These are phyloP conservation scores for Calidris pygmaea DNA, from an alignment of 2,113 vertebrate genomes.

Conservation along the genomic window DNA sequence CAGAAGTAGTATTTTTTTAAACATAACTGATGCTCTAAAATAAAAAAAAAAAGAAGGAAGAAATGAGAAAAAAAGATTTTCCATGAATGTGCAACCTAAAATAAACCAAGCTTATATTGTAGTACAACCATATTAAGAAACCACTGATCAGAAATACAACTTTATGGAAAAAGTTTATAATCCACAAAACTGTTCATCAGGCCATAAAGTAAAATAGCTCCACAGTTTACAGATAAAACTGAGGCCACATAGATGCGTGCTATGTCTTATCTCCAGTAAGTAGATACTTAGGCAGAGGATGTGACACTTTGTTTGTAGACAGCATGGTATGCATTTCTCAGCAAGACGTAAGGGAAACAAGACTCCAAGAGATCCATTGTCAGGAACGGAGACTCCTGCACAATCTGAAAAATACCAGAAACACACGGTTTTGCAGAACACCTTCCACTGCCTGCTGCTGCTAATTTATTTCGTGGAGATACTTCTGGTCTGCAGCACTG, in stretches of 20 bases:
- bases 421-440: background rate
- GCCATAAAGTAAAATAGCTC: slow-evolving; percentile 79
- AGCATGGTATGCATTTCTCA: slow-evolving; percentile 97
- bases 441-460: background rate
- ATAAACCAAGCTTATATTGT: slow-evolving; percentile 78
- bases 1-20: slow-evolving; percentile 70
- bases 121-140: slow-evolving; percentile 81
- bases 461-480: background rate
- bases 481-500: background rate
- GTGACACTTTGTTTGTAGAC: slow-evolving; percentile 99
- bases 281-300: slow-evolving; percentile 83
- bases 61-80: slow-evolving; percentile 31
- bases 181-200: slow-evolving; percentile 81
- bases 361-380: slow-evolving; percentile 99
- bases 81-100: slow-evolving; percentile 77
- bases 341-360: slow-evolving; percentile 96
- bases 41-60: background rate
- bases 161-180: slow-evolving; percentile 75
- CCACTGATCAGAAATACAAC: slow-evolving; percentile 80
- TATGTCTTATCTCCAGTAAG: slow-evolving; percentile 66
- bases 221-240: slow-evolving; percentile 80
- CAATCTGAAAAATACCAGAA: slow-evolving; percentile 84
- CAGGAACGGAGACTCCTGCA: slow-evolving; percentile 98
- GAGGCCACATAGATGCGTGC: slow-evolving; percentile 78
- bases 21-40: slow-evolving; percentile 72